Base-by-base conservation (phyloP, 2,888 invertebrate species). In the Eulithis testata region DNA sequence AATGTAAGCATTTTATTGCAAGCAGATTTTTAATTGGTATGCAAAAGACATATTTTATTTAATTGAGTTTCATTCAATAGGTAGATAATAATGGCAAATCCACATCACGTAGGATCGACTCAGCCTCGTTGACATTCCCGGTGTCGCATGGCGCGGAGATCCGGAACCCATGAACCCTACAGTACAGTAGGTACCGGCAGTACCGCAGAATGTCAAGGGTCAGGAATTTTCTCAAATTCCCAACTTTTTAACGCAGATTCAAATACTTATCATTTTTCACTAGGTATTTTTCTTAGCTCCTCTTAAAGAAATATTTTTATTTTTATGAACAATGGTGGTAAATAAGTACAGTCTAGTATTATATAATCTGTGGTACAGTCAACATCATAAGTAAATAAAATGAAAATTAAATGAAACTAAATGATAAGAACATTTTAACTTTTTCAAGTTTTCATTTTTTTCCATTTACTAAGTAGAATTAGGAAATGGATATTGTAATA, bases 161-260 rank as follows among this genome's bases (percentile, higher is more conserved):
- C 53, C 14, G 21, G 37, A 54, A 53, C 47, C 45, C 54, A 49
- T 56, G 44, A 62, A 56, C 54, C 51, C 43, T 31, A 45, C 45
- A 53, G 31, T 31, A 45, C 45, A 53, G 31, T 31, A 31, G 53
- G 11, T 12, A 43, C 21, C 3, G 27, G 8, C 7, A 8, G 11
- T 45, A 54, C 53, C 60, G 37, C 53, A 60, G 40, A 60, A 60
- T 47, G 45, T 54, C 27, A 60, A 47, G 60, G 53, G 60, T 60
- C 60, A 36, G 47, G 43, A 53, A 60, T 53, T 60, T 21, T 37
- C 12, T 40, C 11, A 36, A 60, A n/a, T 60, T 47, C 27, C 21
- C 12, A 51, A 6, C 11, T 51, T 37, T 37, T 58, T 31, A 44
- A 31, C n/a, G 53, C 11, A 47, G 51, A 50, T 62, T 56, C 9